Evolutionary conservation across 1,140 invertebrate species (phyloP), one percentile per base, ranked within the genome.

Genomic region (Plutomurus gul): DNA sequence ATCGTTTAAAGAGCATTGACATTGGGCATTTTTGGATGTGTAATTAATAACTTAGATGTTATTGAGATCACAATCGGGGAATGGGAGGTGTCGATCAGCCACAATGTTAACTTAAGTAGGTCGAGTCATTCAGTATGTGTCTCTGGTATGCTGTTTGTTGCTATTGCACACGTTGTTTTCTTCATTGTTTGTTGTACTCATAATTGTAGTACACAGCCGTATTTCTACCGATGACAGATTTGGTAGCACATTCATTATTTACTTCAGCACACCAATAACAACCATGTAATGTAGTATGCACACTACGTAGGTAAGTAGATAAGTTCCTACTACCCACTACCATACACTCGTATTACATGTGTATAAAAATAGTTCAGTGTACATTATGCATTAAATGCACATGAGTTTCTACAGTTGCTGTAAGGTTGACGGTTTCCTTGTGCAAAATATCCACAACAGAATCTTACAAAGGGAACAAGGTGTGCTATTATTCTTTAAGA

Each of bases 1-100:
- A n/a, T n/a, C n/a, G n/a, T n/a, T n/a, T n/a, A n/a, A n/a, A n/a
- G 33, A 71, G 33, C 65, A 71, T 71, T 71, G 65, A 71, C 65
- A 71, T 71, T 71, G 65, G 13, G 30, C 4, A 71, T 33, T 33
- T 37, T 25, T 27, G 16, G n/a, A 71, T 33, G 6, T 27, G 33
- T 33, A 71, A 71, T 71, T 71, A 37, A 71, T 33, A 71, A 71
- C 65, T 71, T 71, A 33, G 18, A 71, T 30, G 33, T 25, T 18
- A 33, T 18, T 33, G 30, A 25, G 65, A 71, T 71, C 33, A 33
- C 22, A n/a, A 71, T 71, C 65, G 33, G 33, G 13, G 33, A 33
- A 33, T 30, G 65, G 65, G 65, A 71, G 65, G 65, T 71, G 65
- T 71, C 65, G 25, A 30, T 37, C n/a, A 30, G 33, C 2, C 33